A percentile compares a stretch with the other conserved stretches of the same genome.
These are phyloP conservation scores for Archivesica marissinica DNA, from an alignment of 1,140 invertebrate species.

Conservation along the genomic window DNA sequence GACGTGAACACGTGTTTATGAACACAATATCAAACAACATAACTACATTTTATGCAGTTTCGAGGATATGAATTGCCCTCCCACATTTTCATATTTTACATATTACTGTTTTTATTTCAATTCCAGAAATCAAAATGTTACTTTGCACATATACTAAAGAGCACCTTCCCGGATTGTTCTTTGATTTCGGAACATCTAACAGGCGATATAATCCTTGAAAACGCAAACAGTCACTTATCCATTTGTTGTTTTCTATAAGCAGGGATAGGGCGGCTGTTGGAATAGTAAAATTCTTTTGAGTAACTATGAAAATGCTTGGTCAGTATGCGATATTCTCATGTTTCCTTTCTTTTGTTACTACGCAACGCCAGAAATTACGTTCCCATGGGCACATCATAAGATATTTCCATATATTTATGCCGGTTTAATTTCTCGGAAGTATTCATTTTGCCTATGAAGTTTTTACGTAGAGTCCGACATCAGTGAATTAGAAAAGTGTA, in stretches of 20 bases:
- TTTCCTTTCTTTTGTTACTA: conserved; percentile 2
- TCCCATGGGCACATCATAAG: conserved; percentile 24
- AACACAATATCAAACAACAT: background rate
- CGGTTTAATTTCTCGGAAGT: background rate
- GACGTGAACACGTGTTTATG: background rate
- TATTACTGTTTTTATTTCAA: conserved; percentile 3
- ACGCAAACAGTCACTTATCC: conserved; percentile 26
- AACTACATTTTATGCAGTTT: background rate
- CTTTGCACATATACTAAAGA: background rate
- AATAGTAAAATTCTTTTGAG: conserved; percentile 9
- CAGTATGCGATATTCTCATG: conserved; percentile 16
- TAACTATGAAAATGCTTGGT: conserved; percentile 1
- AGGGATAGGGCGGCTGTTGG: conserved; percentile 17
- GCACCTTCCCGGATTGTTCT: conserved; percentile 18
- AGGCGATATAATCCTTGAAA: background rate
- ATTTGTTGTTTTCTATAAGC: conserved; percentile 11
- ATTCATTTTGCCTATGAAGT: background rate
- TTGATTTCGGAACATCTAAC: background rate
- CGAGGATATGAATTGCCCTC: background rate
- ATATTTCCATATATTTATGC: conserved; percentile 10
- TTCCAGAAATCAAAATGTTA: conserved; percentile 1
- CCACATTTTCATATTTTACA: conserved; percentile 6
- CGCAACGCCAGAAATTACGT: background rate
- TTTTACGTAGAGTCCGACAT: background rate
- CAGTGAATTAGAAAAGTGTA: background rate